Base-by-base conservation (phyloP, 2,113 vertebrate species). In the Hippocampus barbouri region DNA sequence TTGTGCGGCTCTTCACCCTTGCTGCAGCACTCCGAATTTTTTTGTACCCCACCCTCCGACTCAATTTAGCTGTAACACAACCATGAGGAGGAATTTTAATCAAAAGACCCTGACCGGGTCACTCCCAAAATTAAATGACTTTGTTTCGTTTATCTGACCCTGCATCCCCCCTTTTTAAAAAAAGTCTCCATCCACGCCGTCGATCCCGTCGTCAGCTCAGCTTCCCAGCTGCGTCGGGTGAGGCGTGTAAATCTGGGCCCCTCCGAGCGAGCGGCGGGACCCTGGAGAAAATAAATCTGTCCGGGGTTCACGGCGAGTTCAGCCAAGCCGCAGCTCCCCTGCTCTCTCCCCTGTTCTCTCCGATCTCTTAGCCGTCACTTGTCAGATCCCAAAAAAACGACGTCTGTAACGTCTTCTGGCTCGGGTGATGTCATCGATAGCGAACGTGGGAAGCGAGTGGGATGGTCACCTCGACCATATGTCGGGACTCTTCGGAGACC, bases 211-310 rank as follows among this genome's bases (percentile, higher is more conserved):
- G 76, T 69, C 70, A 40, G 73, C 79, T 82, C 86, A 76, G 72
- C 75, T 84, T 75, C 80, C 78, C 79, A 73, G 81, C 77, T 54
- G 85, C 78, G 70, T 73, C 30, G 74, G 77, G 82, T 82, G 81
- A 85, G 79, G 79, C 80, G 73, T 86, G 88, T 90, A 90, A 88
- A 90, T 91, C 84, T 85, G 83, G 85, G 85, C 87, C 84, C 85
- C 88, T 90, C 86, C 66, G 78, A 85, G 88, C 79, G 75, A 90
- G 88, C 86, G 12, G 83, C 85, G 83, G 63, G 83, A 82, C 90
- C 89, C 83, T 30, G 85, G 87, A 89, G 90, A 91, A 90, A 92
- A 92, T 91, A 91, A 91, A 91, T 93, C 90, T 91, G 86, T 61
- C 86, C 2, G 73, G 86, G 78, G 92, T 92, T 93, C 92, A 93